Conservation (phyloP, 2,888 invertebrate species). For the Ophioninae sp. region DNA sequence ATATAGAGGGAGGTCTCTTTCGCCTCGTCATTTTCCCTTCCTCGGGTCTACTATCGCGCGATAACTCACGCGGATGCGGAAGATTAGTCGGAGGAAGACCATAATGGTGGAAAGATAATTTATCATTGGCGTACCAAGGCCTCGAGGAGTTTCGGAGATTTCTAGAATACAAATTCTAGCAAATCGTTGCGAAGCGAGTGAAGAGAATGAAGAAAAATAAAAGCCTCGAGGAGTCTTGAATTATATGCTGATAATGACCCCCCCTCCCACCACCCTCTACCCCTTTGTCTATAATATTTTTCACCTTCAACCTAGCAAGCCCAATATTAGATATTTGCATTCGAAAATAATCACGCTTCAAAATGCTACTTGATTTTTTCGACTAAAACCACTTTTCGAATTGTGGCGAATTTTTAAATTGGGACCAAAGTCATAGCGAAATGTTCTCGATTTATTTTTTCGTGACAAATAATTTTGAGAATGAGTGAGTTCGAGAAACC, state of each 20-base stretch:
- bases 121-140: slow-evolving; percentile 71
- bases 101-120: slow-evolving; percentile 64
- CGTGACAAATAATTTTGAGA: not conserved
- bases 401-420: not conserved
- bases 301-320: not conserved
- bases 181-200: slow-evolving; percentile 70
- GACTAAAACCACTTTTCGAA: not conserved
- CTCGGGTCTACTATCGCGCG: slow-evolving; percentile 14
- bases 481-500: not conserved
- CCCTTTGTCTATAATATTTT: not conserved
- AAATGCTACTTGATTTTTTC: not conserved
- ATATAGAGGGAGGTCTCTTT: slow-evolving; percentile 17
- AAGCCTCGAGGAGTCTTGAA: not conserved
- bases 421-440: not conserved
- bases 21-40: slow-evolving; percentile 1
- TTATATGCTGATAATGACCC: not conserved
- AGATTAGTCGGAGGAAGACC: slow-evolving; percentile 20
- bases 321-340: not conserved
- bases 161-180: slow-evolving; percentile 67
- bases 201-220: not conserved
- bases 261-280: not conserved
- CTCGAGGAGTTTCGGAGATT: slow-evolving; percentile 17
- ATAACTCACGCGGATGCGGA: slow-evolving; percentile 12
- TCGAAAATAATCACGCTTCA: not conserved
- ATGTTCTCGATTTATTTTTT: not conserved